Percentiles rank a stretch among this genome's conserved stretches.
These are phyloP conservation scores for Zeuzera pyrina DNA, from an alignment of 2,888 invertebrate genomes.

Conservation along the genomic window DNA sequence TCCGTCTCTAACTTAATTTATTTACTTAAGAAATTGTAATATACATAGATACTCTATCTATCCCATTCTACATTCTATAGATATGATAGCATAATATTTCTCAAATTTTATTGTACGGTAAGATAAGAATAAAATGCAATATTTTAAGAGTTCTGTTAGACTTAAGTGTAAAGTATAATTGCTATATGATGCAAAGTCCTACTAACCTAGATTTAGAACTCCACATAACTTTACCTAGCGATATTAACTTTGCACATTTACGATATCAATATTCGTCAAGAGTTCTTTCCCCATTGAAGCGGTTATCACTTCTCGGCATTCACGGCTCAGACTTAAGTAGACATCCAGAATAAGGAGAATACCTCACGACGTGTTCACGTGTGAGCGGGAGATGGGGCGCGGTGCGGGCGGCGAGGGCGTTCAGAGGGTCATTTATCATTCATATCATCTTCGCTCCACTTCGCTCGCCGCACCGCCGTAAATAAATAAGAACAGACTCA, in stretches of 20 bases:
- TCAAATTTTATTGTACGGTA: too few species aligned
- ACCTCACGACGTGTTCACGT: slow-evolving; percentile 61
- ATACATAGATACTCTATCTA: too few species aligned
- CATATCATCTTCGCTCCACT: slow-evolving; percentile 74
- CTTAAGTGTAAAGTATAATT: too few species aligned
- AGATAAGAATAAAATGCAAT: too few species aligned
- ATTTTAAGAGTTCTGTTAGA: too few species aligned
- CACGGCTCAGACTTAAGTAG: slow-evolving; percentile 47
- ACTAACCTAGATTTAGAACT: too few species aligned
- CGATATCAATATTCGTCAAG: slow-evolving; percentile 40
- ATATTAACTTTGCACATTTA: neutral
- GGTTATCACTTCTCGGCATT: slow-evolving; percentile 54
- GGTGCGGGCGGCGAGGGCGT: slow-evolving; percentile 27
- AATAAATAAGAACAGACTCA: slow-evolving; percentile 74
- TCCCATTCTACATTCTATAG: too few species aligned
- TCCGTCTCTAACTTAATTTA: slow-evolving; percentile 37
- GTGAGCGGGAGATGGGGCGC: slow-evolving; percentile 40
- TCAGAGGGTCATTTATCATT: slow-evolving; percentile 73
- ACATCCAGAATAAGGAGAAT: slow-evolving; percentile 48
- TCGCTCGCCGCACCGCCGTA: slow-evolving; percentile 73
- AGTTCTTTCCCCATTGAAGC: slow-evolving; percentile 44
- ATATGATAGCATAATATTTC: too few species aligned
- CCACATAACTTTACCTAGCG: too few species aligned
- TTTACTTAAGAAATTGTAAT: slow-evolving; percentile 31
- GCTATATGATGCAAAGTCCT: too few species aligned